Base-by-base conservation (phyloP, 1,140 invertebrate genomes). In the Brachionus asplanchnoidis region DNA sequence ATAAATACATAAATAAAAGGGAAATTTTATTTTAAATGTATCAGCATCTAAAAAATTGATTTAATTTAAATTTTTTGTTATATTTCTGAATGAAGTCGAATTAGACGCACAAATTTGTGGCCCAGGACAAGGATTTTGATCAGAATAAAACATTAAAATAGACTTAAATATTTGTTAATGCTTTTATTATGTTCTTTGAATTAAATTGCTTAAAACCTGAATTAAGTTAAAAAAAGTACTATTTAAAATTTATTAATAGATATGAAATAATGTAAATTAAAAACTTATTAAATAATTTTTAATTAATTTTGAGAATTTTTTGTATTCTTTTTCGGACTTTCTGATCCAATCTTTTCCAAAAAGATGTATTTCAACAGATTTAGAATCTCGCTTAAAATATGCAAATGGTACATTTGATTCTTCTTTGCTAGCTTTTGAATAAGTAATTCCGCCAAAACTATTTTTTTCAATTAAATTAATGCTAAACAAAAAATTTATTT, bases 211-310 rank as follows among this genome's bases (percentile, higher is more conserved):
- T 4, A 20, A 65, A n/a, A 65, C 3, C 4, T 17, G 1, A 65
- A 65, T 8, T 26, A 65, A 65, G 11, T 14, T n/a, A n/a, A n/a
- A 50, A 23, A 26, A n/a, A 23, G 12, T 26, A 65, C 9, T 65
- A 1, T 20, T 23, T 26, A 20, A 65, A 65, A 23, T 23, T 32
- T 68, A 68, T 75, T 75, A 17, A 17, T 46, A n/a, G 44, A 46
- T 20, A 17, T 23, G 46, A 46, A 42, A 14, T 40, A 40, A 20
- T 1, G 26, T 8, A 23, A 20, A 8, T 65, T 68, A 82, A 60
- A 82, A 82, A 8, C 36, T 65, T 42, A 65, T 82, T 44, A 82
- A 65, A 82, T 82, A 82, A 68, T 68, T 82, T 46, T 82, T 82
- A n/a, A 82, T 40, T 26, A 82, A 46, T 42, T 68, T 60, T 0